A percentile compares a stretch with the other conserved stretches of the same genome.
Evolutionary conservation across 2,888 invertebrate genomes (phyloP).

Genomic region (Tenthredo notha): DNA sequence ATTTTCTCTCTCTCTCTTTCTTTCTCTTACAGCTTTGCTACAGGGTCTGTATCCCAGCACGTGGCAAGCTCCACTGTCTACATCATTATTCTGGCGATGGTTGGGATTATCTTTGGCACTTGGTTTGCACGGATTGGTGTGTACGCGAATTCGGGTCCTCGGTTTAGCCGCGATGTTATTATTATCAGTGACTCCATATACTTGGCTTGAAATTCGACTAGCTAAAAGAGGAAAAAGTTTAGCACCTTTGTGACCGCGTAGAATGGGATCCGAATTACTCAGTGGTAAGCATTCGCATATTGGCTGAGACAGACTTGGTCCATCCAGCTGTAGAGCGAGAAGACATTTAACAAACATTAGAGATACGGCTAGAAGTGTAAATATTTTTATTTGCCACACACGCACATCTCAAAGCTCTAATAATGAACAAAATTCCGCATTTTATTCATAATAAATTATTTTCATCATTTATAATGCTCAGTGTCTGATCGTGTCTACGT

Average conservation of each 20-base stretch:
- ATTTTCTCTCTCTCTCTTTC: too few relatives aligned
- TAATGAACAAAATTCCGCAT: conserved; percentile 16
- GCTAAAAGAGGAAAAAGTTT: conserved; percentile 78
- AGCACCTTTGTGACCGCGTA: conserved; percentile 78
- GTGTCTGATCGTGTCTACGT: conserved; percentile 24
- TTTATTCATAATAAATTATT: neutral
- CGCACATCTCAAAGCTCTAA: conserved; percentile 53
- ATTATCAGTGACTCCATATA: conserved; percentile 80
- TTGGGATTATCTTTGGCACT: conserved; percentile 82
- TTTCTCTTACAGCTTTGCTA: conserved; percentile 71
- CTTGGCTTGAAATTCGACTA: conserved; percentile 80
- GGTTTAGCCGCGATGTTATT: conserved; percentile 79
- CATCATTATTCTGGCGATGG: conserved; percentile 80
- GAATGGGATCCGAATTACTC: conserved; percentile 68
- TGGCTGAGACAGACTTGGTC: conserved; percentile 75
- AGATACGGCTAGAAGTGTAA: conserved; percentile 59
- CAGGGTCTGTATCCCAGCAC: conserved; percentile 75
- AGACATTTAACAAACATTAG: conserved; percentile 54
- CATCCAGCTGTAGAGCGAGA: conserved; percentile 67
- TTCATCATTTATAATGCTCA: neutral
- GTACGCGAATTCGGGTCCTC: conserved; percentile 79
- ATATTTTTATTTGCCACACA: conserved; percentile 66
- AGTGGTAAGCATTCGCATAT: conserved; percentile 63
- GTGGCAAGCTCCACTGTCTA: conserved; percentile 78
- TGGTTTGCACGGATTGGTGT: conserved; percentile 82